Evolutionary conservation across 1,140 invertebrate genomes (phyloP).

Genomic region (Platyura marginata): DNA sequence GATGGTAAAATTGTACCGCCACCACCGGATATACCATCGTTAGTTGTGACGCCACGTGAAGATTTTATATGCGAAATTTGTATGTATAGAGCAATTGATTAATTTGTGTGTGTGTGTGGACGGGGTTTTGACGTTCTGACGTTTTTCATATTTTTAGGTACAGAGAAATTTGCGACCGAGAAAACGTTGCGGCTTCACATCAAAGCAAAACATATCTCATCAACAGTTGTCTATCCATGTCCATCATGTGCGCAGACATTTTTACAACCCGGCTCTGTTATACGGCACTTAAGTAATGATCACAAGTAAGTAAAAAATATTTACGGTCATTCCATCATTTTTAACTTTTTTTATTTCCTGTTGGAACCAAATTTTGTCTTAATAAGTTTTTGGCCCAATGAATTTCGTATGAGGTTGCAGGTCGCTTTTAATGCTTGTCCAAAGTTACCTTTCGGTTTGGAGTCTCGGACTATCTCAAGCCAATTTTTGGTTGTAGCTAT

Average conservation of each 20-base stretch:
- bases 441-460: no score
- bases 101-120: not conserved
- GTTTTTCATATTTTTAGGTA: slow-evolving; percentile 27
- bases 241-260: slow-evolving; percentile 47
- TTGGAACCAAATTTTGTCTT: no score
- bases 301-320: slow-evolving; percentile 35
- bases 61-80: slow-evolving; percentile 15
- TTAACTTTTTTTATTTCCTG: not conserved
- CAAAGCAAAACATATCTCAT: slow-evolving; percentile 45
- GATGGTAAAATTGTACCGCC: slow-evolving; percentile 33
- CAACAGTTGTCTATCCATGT: slow-evolving; percentile 41
- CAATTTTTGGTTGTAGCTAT: no score
- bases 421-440: no score
- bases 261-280: slow-evolving; percentile 46
- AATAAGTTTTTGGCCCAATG: no score
- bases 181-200: slow-evolving; percentile 49
- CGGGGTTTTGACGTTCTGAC: slow-evolving; percentile 1
- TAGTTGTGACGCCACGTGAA: not conserved
- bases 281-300: slow-evolving; percentile 51
- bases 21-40: not conserved
- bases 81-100: slow-evolving; percentile 6
- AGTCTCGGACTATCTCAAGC: no score
- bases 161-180: slow-evolving; percentile 42
- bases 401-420: no score
- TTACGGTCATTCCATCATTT: not conserved